Evolutionary conservation across 1,140 invertebrate genomes (phyloP), one percentile per base, ranked within the genome.

Genomic region (Gonatopus flavifemur): DNA sequence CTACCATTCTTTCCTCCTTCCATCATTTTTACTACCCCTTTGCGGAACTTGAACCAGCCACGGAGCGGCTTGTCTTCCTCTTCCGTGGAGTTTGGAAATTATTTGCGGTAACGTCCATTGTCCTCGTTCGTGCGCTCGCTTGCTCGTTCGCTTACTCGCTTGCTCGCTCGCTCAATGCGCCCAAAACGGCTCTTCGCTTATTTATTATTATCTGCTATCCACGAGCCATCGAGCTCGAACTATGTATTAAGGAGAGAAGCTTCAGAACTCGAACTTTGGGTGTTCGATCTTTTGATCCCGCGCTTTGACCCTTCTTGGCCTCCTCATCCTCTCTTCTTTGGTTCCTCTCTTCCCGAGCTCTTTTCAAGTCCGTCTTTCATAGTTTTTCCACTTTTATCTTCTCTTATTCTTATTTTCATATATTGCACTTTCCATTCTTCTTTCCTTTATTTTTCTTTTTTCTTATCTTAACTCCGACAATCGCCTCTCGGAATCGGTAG

Each of bases 191-290:
- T 45, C 47, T 53, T 30, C 49, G 55, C 59, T n/a, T 68, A 69
- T 69, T 67, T 69, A 68, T 68, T 69, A 69, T 69, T 67, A 67
- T 66, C 63, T 49, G 55, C 37, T 66, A 64, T 67, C 60, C n/a
- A n/a, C n/a, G 60, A 38, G 36, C 18, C 25, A 42, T 56, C 52
- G 51, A 35, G 20, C 45, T 31, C 43, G 20, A 66, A 66, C 64
- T 66, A 62, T 52, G 47, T 59, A 48, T 64, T 43, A 41, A 7
- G 25, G 25, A 7, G 25, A 6, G 25, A 6, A n/a, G 6, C 6
- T 28, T 10, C 8, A 31, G 28, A 43, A 30, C 24, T 31, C 28
- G 41, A 28, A 43, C 28, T 43, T 12, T 43, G 13, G 13, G 19
- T 31, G 13, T 43, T 16, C 28, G 25, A 6, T 53, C 58, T 62